Percentiles rank a stretch among this genome's conserved stretches.
Evolutionary conservation across 2,113 vertebrate species (phyloP).

Genomic region (Apodemus sylvaticus): DNA sequence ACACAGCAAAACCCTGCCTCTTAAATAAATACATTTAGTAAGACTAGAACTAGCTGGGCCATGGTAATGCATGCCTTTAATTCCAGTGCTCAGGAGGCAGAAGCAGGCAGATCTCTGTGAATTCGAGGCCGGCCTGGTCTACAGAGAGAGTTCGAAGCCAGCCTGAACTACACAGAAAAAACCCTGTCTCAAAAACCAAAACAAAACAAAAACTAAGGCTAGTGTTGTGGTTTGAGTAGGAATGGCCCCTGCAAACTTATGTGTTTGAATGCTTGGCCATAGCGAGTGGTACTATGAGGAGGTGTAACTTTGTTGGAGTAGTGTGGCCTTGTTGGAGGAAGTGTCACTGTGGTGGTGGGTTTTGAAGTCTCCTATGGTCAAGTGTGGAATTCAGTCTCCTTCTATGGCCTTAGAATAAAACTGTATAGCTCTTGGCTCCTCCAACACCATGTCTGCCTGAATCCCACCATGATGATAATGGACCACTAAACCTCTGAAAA

Average conservation of each 20-base stretch:
- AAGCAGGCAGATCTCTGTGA: too few species aligned
- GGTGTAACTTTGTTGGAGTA: background rate
- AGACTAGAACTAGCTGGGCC: background rate
- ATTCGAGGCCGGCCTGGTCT: too few species aligned
- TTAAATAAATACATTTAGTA: background rate
- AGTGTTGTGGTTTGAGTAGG: background rate
- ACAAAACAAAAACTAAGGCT: background rate
- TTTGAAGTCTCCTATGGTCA: too few species aligned
- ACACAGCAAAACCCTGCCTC: background rate
- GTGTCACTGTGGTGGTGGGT: background rate
- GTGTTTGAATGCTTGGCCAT: background rate
- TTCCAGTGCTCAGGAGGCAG: too few species aligned
- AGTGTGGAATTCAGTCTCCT: background rate
- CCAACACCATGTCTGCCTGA: background rate
- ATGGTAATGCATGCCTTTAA: too few species aligned
- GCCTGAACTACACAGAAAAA: background rate
- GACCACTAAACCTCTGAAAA: background rate
- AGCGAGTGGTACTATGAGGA: background rate
- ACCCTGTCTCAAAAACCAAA: background rate
- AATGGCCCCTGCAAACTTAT: background rate
- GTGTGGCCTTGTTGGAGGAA: background rate
- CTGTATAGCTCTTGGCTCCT: background rate
- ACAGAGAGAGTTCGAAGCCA: too few species aligned
- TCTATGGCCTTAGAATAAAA: background rate
- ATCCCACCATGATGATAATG: background rate